Conservation (phyloP, 2,888 invertebrate genomes). For the Pterostichus niger region DNA sequence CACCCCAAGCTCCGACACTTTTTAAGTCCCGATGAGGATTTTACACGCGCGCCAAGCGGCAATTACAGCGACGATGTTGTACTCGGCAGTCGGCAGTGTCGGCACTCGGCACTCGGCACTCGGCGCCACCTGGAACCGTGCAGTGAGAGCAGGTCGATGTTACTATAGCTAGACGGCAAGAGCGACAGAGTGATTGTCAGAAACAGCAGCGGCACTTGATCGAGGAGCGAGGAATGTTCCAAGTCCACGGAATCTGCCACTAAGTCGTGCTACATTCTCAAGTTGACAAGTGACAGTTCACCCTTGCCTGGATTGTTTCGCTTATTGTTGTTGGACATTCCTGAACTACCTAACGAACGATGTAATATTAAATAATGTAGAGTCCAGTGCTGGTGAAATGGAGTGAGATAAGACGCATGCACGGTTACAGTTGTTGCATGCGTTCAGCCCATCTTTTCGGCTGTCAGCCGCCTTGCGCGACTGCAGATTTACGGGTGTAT, state of each 20-base stretch:
- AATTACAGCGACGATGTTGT: not conserved
- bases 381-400: not conserved
- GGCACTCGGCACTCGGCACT: not conserved
- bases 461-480: slow-evolving; percentile 73
- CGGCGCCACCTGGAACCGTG: slow-evolving; percentile 26
- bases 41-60: slow-evolving; percentile 12
- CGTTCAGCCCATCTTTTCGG: slow-evolving; percentile 74
- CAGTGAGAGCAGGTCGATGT: slow-evolving; percentile 1
- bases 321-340: slow-evolving; percentile 50
- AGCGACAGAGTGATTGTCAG: slow-evolving; percentile 60
- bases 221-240: slow-evolving; percentile 62
- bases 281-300: slow-evolving; percentile 64
- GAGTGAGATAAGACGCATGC: slow-evolving; percentile 51
- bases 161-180: slow-evolving; percentile 6
- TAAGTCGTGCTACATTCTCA: slow-evolving; percentile 60
- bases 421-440: slow-evolving; percentile 72
- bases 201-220: slow-evolving; percentile 61
- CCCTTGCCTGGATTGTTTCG: slow-evolving; percentile 29
- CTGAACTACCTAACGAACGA: not conserved
- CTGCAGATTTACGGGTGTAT: slow-evolving; percentile 77
- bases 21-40: slow-evolving; percentile 40
- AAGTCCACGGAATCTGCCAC: slow-evolving; percentile 63
- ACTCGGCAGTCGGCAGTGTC: not conserved
- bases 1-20: slow-evolving; percentile 11
- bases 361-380: not conserved